Conservation (phyloP, 2,888 invertebrate genomes). For the Atethmia centrago region DNA sequence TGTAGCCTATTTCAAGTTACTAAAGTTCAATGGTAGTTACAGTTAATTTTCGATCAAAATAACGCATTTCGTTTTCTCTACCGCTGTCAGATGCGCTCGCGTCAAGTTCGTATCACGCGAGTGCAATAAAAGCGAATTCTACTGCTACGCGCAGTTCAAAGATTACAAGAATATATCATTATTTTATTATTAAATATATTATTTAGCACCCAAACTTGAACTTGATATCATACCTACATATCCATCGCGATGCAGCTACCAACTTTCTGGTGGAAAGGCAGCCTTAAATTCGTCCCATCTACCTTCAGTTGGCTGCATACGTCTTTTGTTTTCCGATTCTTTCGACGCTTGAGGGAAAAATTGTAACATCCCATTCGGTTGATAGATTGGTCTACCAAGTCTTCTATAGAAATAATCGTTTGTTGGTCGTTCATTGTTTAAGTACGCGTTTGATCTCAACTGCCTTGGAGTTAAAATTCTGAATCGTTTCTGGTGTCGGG, state of each 20-base stretch:
- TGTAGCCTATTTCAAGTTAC: too few species aligned
- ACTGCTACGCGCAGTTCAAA: too few species aligned
- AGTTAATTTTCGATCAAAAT: too few species aligned
- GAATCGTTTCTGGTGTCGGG: neutral
- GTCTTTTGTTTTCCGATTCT: neutral
- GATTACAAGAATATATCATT: too few species aligned
- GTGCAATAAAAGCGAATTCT: too few species aligned
- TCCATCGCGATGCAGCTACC: neutral
- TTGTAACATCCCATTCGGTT: neutral
- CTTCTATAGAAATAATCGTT: neutral
- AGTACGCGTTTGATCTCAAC: neutral
- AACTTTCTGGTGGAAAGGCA: neutral
- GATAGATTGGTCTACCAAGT: neutral
- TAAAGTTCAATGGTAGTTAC: too few species aligned
- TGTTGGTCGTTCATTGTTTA: neutral
- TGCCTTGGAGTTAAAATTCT: conserved; percentile 1
- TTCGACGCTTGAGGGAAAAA: conserved; percentile 7
- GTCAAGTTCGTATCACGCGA: too few species aligned
- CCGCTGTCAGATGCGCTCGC: too few species aligned
- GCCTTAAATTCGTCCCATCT: neutral
- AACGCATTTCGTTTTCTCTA: too few species aligned
- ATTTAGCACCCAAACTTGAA: too few species aligned
- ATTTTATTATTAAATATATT: too few species aligned
- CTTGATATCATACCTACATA: too few species aligned
- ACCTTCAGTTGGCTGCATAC: neutral